phyloP scores from a whole-genome alignment of 1,140 invertebrate genomes.

The Neodiprion virginianus region DNA sequence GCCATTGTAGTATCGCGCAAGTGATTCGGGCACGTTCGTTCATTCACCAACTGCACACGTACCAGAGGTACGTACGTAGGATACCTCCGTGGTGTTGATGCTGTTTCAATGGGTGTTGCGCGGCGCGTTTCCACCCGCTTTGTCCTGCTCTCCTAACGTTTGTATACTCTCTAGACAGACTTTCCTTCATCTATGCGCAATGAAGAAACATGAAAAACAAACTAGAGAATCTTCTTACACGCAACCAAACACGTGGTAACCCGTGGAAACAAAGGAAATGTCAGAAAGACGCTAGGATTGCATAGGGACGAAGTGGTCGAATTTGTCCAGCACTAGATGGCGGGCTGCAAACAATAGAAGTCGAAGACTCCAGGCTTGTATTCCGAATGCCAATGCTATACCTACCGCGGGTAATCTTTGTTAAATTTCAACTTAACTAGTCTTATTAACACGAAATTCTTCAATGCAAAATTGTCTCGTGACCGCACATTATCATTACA shows the following conservation, averaged over 20 bases:
- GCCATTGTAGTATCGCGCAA: not conserved
- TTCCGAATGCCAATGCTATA: too few relatives aligned
- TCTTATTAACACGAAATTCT: too few relatives aligned
- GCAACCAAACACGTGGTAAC: slow-evolving; percentile 20
- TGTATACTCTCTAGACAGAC: slow-evolving; percentile 47
- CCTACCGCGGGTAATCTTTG: too few relatives aligned
- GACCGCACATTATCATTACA: too few relatives aligned
- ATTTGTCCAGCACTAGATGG: not conserved
- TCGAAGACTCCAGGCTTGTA: too few relatives aligned
- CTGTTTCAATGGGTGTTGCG: not conserved
- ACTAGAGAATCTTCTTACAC: too few relatives aligned
- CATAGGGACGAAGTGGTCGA: slow-evolving; percentile 46
- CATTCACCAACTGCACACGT: not conserved
- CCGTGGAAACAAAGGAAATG: slow-evolving; percentile 59
- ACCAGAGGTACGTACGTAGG: not conserved
- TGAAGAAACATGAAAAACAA: too few relatives aligned
- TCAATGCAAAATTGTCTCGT: too few relatives aligned
- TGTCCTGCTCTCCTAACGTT: slow-evolving; percentile 48
- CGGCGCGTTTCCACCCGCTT: not conserved
- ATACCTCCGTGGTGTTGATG: too few relatives aligned
- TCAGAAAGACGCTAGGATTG: slow-evolving; percentile 55
- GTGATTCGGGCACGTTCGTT: not conserved
- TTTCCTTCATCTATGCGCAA: slow-evolving; percentile 16
- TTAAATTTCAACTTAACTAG: too few relatives aligned
- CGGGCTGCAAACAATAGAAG: not conserved